Evolutionary conservation across 2,888 invertebrate species (phyloP).

Genomic region (Sthenelais limicola): DNA sequence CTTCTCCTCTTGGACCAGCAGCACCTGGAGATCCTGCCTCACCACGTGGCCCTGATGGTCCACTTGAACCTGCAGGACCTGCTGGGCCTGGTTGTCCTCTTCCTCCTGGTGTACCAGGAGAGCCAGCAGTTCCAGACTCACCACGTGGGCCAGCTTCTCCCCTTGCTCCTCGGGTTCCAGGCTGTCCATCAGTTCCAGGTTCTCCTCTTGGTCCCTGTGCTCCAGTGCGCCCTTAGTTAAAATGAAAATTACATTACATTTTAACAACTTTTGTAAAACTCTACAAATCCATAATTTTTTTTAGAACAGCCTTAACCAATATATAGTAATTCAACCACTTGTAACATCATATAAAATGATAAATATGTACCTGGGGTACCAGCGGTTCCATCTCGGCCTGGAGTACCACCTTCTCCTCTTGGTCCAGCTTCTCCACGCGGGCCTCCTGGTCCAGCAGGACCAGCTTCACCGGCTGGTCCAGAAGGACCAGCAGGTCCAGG

Average conservation of each 20-base stretch:
- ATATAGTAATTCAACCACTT: neutral
- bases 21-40: slow-evolving; percentile 42
- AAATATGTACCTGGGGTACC: neutral
- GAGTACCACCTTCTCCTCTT: neutral
- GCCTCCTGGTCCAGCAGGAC: slow-evolving; percentile 48
- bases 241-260: too few species aligned
- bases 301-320: too few species aligned
- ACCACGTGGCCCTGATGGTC: slow-evolving; percentile 8
- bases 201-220: slow-evolving; percentile 48
- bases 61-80: slow-evolving; percentile 12
- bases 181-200: slow-evolving; percentile 47
- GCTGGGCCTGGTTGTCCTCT: slow-evolving; percentile 29
- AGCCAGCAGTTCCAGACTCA: slow-evolving; percentile 44
- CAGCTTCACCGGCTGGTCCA: slow-evolving; percentile 46
- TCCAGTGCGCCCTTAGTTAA: slow-evolving; percentile 46
- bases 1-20: slow-evolving; percentile 45
- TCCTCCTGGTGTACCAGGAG: slow-evolving; percentile 45
- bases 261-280: too few species aligned
- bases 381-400: slow-evolving; percentile 62
- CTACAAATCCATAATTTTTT: too few species aligned
- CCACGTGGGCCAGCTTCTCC: slow-evolving; percentile 63
- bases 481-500: slow-evolving; percentile 42
- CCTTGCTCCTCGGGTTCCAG: slow-evolving; percentile 74
- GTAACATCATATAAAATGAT: neutral
- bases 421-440: slow-evolving; percentile 25